A percentile compares a stretch with the other conserved stretches of the same genome.
Conservation (phyloP, 2,888 invertebrate genomes). For the Drosophila anomalata region DNA sequence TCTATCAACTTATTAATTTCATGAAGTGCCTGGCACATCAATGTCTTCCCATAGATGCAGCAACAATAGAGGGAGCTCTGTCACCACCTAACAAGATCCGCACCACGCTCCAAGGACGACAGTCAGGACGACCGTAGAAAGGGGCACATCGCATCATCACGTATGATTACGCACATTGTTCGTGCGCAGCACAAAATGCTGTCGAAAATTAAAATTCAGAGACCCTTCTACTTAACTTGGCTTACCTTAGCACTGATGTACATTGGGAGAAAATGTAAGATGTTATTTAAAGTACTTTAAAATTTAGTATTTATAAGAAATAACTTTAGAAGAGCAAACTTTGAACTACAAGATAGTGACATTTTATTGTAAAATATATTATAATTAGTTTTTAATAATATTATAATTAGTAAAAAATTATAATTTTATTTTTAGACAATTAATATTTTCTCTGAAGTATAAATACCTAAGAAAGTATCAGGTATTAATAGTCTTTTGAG, state of each 20-base stretch:
- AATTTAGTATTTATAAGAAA: neutral
- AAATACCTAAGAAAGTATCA: too few relatives aligned
- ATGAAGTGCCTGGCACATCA: conserved; percentile 78
- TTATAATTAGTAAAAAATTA: too few relatives aligned
- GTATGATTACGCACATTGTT: conserved; percentile 83
- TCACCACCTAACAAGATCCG: conserved; percentile 33
- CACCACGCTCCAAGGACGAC: conserved; percentile 24
- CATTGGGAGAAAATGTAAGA: conserved; percentile 8
- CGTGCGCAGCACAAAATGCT: conserved; percentile 71
- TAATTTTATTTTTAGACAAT: too few relatives aligned
- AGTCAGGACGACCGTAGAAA: conserved; percentile 11
- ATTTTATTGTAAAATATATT: too few relatives aligned
- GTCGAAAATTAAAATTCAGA: conserved; percentile 81
- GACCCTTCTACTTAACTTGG: conserved; percentile 78
- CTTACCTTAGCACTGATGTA: conserved; percentile 52
- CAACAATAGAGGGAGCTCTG: conserved; percentile 56
- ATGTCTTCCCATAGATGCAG: conserved; percentile 68
- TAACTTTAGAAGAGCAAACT: too few relatives aligned
- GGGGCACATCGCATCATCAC: conserved; percentile 72
- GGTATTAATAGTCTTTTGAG: too few relatives aligned
- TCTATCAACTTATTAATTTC: conserved; percentile 81
- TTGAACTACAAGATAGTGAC: too few relatives aligned
- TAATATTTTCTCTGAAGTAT: too few relatives aligned
- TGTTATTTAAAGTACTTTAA: neutral
- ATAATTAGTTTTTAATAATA: too few relatives aligned